A percentile compares a stretch with the other conserved stretches of the same genome.
Conservation (phyloP, 1,140 invertebrate genomes). For the Archivesica marissinica region DNA sequence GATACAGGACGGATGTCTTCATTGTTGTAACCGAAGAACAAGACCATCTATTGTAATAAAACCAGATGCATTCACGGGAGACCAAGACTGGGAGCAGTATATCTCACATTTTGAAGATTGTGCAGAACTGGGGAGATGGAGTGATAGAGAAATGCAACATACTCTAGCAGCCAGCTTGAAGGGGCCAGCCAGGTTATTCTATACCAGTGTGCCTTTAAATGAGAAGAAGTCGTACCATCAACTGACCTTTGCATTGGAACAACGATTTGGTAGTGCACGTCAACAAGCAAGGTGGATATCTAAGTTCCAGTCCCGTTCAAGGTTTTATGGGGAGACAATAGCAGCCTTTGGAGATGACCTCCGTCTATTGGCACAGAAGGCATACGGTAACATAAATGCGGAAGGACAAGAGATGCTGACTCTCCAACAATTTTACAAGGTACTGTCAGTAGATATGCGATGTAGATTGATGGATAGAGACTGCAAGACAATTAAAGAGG, state of each 20-base stretch:
- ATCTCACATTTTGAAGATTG: slow-evolving; percentile 48
- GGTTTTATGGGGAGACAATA: background rate
- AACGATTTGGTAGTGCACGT: slow-evolving; percentile 38
- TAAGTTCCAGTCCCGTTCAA: slow-evolving; percentile 16
- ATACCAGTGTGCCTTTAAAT: slow-evolving; percentile 8
- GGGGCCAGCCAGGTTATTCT: slow-evolving; percentile 1
- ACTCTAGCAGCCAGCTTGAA: slow-evolving; percentile 14
- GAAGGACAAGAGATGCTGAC: slow-evolving; percentile 37
- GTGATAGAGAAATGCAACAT: background rate
- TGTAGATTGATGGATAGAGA: slow-evolving; percentile 41
- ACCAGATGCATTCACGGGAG: slow-evolving; percentile 57
- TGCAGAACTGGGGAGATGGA: slow-evolving; percentile 49
- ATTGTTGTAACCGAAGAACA: too few species aligned
- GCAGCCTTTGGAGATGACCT: slow-evolving; percentile 38
- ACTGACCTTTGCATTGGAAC: background rate
- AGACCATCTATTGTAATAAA: too few species aligned
- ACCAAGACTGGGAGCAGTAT: slow-evolving; percentile 47
- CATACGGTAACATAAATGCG: slow-evolving; percentile 2
- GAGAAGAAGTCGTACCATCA: slow-evolving; percentile 4
- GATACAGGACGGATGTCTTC: too few species aligned
- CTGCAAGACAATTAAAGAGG: slow-evolving; percentile 19
- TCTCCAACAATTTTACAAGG: slow-evolving; percentile 10
- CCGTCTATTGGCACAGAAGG: slow-evolving; percentile 45
- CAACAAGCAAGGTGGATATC: slow-evolving; percentile 50
- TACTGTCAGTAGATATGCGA: slow-evolving; percentile 21